phyloP scores from a whole-genome alignment of 2,113 vertebrate species.

The Coryphaenoides rupestris region DNA sequence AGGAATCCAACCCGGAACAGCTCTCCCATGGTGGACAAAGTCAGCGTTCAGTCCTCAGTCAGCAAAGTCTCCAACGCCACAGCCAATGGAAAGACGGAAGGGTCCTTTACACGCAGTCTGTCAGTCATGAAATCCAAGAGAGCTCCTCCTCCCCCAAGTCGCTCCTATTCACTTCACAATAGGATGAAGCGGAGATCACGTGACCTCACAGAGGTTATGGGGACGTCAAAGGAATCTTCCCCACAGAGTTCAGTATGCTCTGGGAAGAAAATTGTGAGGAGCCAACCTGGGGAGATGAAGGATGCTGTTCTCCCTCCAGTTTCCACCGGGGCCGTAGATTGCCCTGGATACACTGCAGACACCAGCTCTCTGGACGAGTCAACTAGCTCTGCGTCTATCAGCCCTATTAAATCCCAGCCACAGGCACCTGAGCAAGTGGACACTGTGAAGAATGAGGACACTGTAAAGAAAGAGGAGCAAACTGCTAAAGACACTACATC shows the following conservation, averaged over 20 bases:
- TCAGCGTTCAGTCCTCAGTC: conserved; percentile 53
- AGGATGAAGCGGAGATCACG: conserved; percentile 78
- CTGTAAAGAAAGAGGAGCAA: conserved; percentile 40
- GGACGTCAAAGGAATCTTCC: conserved; percentile 23
- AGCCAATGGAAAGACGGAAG: conserved; percentile 51
- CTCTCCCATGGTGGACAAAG: conserved; percentile 29
- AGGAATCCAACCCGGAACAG: conserved; percentile 6
- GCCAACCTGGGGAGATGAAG: conserved; percentile 33
- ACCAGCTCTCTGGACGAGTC: conserved; percentile 68
- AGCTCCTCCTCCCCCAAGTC: conserved; percentile 78
- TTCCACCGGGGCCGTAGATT: conserved; percentile 29
- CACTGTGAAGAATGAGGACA: conserved; percentile 35
- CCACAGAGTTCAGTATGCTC: neutral
- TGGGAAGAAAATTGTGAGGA: conserved; percentile 38
- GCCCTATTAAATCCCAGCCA: conserved; percentile 39
- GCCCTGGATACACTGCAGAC: conserved; percentile 61
- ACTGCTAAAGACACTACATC: conserved; percentile 58
- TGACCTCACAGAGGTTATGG: conserved; percentile 41
- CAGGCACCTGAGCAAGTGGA: conserved; percentile 33
- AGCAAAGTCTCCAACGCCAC: conserved; percentile 36
- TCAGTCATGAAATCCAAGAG: conserved; percentile 87
- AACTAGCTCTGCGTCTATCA: conserved; percentile 29
- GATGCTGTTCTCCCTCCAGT: conserved; percentile 51
- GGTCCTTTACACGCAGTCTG: conserved; percentile 75
- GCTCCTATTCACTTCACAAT: conserved; percentile 87